Evolutionary conservation across 2,888 invertebrate genomes (phyloP).

Genomic region (Aphrophora alni): DNA sequence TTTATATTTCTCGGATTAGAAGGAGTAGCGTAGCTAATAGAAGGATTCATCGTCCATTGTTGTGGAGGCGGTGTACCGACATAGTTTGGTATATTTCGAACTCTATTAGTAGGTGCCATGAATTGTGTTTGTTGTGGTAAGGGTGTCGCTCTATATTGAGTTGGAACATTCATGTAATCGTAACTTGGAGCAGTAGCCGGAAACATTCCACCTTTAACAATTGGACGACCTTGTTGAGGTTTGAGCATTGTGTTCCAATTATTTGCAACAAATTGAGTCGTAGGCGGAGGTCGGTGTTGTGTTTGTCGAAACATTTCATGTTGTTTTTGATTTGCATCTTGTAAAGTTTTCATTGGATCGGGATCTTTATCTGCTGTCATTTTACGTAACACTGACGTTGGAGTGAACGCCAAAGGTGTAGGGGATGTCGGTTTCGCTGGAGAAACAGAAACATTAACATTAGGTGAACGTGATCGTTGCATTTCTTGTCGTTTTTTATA

Average conservation of each 20-base stretch:
- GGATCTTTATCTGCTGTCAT: conserved; percentile 91
- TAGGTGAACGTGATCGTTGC: conserved; percentile 44
- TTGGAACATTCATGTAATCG: conserved; percentile 26
- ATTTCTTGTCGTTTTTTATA: conserved; percentile 79
- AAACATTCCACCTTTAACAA: conserved; percentile 63
- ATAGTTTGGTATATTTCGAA: background rate
- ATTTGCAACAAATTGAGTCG: background rate
- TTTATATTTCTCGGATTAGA: background rate
- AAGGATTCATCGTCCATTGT: background rate
- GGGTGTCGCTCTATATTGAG: conserved; percentile 21
- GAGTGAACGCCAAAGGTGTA: conserved; percentile 86
- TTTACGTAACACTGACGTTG: conserved; percentile 91
- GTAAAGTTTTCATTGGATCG: conserved; percentile 55
- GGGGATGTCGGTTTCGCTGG: conserved; percentile 61
- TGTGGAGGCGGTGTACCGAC: background rate
- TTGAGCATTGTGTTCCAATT: background rate
- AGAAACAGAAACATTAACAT: conserved; percentile 12
- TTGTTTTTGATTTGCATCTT: background rate
- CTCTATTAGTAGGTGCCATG: background rate
- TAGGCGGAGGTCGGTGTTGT: background rate
- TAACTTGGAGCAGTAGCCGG: conserved; percentile 40
- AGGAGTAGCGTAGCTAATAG: background rate
- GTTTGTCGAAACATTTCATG: background rate
- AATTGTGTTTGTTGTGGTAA: background rate
- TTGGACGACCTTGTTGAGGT: conserved; percentile 60